phyloP scores from a whole-genome alignment of 1,140 invertebrate species.

The Drosophila tsacasi region DNA sequence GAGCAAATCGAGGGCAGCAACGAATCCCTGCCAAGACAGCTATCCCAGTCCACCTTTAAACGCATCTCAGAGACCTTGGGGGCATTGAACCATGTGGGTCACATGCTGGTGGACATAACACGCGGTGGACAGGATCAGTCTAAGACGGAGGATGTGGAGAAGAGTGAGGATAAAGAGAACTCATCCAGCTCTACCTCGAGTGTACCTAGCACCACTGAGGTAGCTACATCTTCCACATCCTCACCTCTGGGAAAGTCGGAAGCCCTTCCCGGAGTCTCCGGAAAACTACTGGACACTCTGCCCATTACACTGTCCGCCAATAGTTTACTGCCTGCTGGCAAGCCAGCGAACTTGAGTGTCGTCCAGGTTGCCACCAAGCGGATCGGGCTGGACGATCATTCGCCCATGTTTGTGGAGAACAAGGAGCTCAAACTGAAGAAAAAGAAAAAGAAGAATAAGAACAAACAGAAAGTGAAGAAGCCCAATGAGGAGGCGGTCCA shows the following conservation, averaged over 20 bases:
- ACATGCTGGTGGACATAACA: slow-evolving; percentile 93
- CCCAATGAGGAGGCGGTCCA: slow-evolving; percentile 55
- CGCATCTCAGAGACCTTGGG: slow-evolving; percentile 90
- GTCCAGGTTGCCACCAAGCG: slow-evolving; percentile 66
- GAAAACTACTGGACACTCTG: slow-evolving; percentile 56
- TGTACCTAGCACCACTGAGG: slow-evolving; percentile 18
- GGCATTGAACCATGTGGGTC: slow-evolving; percentile 92
- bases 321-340: slow-evolving; percentile 69
- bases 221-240: neutral
- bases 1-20: slow-evolving; percentile 60
- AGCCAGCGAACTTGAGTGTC: slow-evolving; percentile 67
- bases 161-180: slow-evolving; percentile 44
- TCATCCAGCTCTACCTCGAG: neutral
- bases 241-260: slow-evolving; percentile 30
- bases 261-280: slow-evolving; percentile 56
- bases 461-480: slow-evolving; percentile 85
- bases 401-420: slow-evolving; percentile 80
- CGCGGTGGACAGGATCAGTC: slow-evolving; percentile 84
- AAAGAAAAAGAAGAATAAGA: slow-evolving; percentile 80
- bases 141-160: slow-evolving; percentile 71
- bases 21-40: slow-evolving; percentile 84
- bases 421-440: slow-evolving; percentile 81
- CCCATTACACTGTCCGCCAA: slow-evolving; percentile 65
- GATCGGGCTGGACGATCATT: slow-evolving; percentile 74
- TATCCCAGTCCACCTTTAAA: slow-evolving; percentile 87